Evolutionary conservation across 1,140 invertebrate species (phyloP), one percentile per base, ranked within the genome.

Genomic region (Polypedilum vanderplanki): DNA sequence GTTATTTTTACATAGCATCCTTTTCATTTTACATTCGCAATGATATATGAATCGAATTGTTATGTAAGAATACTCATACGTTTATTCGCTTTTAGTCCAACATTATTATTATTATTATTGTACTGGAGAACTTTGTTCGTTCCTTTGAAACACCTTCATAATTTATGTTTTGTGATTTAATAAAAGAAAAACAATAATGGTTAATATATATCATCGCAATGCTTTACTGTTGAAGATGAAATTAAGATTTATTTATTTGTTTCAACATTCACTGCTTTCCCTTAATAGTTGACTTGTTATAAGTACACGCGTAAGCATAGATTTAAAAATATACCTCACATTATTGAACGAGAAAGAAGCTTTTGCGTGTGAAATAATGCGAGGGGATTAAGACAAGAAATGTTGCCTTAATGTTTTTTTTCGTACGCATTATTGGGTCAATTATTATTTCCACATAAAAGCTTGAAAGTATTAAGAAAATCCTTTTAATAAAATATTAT

Each of bases 151-250:
- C 9, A 57, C n/a, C n/a, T 15, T 4, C n/a, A 15, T n/a, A 57
- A 57, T 57, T 46, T 57, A 57, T 57, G 46, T 57, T n/a, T 57
- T 57, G 46, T n/a, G 46, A 57, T 57, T 57, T 57, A 57, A 57
- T 57, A 57, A 57, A 57, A 57, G 46, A 57, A 57, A 46, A 57
- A 57, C 46, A 15, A 57, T 57, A 15, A 57, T 57, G 46, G 12
- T 57, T 57, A n/a, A 57, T 57, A 57, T 57, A 57, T 57, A 57
- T 57, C 46, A 57, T 57, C 46, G 9, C 46, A n/a, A 57, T 57
- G 46, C 46, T 57, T 57, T 57, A 15, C 46, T 3, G 12, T 15
- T 15, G 46, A n/a, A 57, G 46, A 57, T 57, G 46, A 57, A 57
- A 57, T 57, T 57, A 57, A 57, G 46, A 57, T 57, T 57, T 57